phyloP scores from a whole-genome alignment of 2,113 vertebrate species.

The Oxyruncus cristatus region DNA sequence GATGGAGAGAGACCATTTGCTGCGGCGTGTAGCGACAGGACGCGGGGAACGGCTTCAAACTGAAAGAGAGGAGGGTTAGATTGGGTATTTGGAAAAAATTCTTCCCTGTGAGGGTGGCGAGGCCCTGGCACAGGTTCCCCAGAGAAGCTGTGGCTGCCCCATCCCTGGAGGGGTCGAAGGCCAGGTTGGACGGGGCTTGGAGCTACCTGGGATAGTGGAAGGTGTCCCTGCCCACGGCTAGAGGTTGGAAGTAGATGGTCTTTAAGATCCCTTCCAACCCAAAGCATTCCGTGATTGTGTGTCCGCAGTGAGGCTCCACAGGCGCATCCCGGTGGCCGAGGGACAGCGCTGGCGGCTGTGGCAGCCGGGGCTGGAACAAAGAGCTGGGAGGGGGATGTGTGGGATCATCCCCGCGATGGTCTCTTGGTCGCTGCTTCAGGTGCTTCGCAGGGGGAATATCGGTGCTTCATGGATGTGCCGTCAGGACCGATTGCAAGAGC shows the following conservation, averaged over 20 bases:
- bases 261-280: background rate
- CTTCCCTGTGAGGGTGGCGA: background rate
- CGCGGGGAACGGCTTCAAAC: background rate
- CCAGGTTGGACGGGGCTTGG: background rate
- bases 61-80: background rate
- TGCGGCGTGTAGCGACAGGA: background rate
- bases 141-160: rapidly evolving
- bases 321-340: background rate
- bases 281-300: rapidly evolving
- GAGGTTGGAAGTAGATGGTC: background rate
- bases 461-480: rapidly evolving
- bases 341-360: background rate
- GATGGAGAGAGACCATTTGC: background rate
- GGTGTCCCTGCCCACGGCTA: background rate
- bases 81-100: background rate
- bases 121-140: background rate
- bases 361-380: background rate
- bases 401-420: rapidly evolving
- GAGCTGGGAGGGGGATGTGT: rapidly evolving
- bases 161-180: background rate
- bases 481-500: background rate
- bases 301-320: rapidly evolving
- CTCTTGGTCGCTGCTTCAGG: background rate
- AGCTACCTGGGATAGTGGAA: rapidly evolving
- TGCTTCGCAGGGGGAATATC: rapidly evolving